Base-by-base conservation (phyloP, 2,797 vertebrate species). In the Poecilia velifera region DNA sequence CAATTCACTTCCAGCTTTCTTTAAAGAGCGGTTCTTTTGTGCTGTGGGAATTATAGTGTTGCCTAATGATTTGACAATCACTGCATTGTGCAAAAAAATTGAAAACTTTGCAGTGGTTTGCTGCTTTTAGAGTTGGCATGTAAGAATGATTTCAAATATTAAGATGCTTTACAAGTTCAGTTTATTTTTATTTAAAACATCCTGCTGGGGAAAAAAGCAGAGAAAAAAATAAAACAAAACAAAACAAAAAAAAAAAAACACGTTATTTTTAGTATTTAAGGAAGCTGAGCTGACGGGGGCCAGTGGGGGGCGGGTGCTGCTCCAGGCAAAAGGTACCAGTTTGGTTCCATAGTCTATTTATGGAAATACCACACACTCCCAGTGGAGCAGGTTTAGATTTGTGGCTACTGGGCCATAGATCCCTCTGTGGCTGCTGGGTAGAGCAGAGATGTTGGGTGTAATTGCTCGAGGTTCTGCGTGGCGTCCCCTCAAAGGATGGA, bases 311-410 rank as follows among this genome's bases (percentile, higher is more conserved):
- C 78, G 82, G 72, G 76, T 75, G 45, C 59, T 70, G 86, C 92
- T 87, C 73, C 81, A 86, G 92, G 89, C 84, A 1, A 2, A 87
- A 84, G 84, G 55, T 84, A 76, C 78, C 70, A 71, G 55, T 82
- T 90, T 86, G 74, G 81, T 76, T 87, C 79, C 85, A 87, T 78
- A 86, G 57, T 87, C 90, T 92, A 90, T 88, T 89, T 88, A 90
- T 87, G 89, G 90, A 94, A 94, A 93, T 93, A 87, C 85, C 90
- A 91, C 22, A 1, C 2, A 0, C 0, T 91, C 88, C 82, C 90
- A 85, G 86, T 73, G 72, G 91, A 70, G 2, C 2, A 8, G 81
- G 76, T 88, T 84, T 83, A 68, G 85, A 70, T 84, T 72, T 75
- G 47, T 51, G 64, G 82, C 84, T 74, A 79, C 76, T 76, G 73